phyloP scores from a whole-genome alignment of 2,888 invertebrate species.

The Ophraella communa region DNA sequence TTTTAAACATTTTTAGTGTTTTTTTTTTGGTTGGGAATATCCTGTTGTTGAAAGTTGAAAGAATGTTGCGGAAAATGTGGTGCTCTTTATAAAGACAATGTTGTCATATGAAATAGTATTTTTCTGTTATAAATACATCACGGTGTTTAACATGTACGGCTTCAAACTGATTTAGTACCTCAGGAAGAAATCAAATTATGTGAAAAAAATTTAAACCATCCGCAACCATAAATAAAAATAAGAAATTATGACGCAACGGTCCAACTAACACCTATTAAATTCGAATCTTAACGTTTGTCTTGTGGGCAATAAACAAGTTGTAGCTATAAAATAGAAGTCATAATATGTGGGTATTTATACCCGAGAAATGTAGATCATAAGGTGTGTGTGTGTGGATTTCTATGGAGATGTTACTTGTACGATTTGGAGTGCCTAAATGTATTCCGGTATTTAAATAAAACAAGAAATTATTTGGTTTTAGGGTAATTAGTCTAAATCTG shows the following conservation, averaged over 20 bases:
- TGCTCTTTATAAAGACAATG: no score
- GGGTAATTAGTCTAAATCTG: not conserved
- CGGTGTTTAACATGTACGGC: not conserved
- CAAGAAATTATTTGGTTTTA: not conserved
- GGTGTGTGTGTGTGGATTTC: slow-evolving; percentile 40
- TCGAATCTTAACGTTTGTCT: slow-evolving; percentile 2
- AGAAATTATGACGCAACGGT: not conserved
- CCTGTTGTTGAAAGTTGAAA: no score
- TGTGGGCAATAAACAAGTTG: slow-evolving; percentile 15
- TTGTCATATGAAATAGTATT: no score
- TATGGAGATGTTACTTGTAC: slow-evolving; percentile 38
- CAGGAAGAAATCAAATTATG: not conserved
- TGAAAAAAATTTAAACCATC: not conserved
- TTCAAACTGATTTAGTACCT: not conserved
- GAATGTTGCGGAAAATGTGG: no score
- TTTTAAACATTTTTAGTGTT: no score
- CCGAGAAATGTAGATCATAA: slow-evolving; percentile 39
- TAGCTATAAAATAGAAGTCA: slow-evolving; percentile 21
- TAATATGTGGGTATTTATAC: slow-evolving; percentile 23
- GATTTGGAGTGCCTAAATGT: slow-evolving; percentile 6
- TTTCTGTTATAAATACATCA: no score
- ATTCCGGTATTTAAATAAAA: slow-evolving; percentile 7
- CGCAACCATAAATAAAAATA: not conserved
- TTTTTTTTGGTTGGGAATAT: no score
- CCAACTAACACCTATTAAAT: slow-evolving; percentile 2